Conservation (phyloP, 2,797 vertebrate genomes). For the Podarcis lilfordi region DNA sequence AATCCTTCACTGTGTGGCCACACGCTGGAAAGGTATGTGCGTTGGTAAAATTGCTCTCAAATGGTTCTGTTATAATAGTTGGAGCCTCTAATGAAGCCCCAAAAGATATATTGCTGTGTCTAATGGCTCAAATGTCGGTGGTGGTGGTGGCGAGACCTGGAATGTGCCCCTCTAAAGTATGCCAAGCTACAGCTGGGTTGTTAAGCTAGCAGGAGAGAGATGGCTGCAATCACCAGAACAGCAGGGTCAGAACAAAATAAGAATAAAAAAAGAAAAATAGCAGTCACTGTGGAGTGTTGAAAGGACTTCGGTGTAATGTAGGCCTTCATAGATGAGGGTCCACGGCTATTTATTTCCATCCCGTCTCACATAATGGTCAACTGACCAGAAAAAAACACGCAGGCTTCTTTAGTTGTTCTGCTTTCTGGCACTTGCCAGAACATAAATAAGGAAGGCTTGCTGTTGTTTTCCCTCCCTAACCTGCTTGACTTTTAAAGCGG, state of each 20-base stretch:
- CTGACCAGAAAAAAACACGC: not conserved
- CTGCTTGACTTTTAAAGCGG: not conserved
- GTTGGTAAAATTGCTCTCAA: constrained; percentile 8
- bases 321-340: not conserved
- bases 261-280: not conserved
- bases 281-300: not conserved
- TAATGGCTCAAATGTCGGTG: not conserved
- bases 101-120: not conserved
- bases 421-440: not conserved
- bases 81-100: not conserved
- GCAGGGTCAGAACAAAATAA: not conserved
- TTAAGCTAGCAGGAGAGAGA: not conserved
- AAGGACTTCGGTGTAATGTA: not conserved
- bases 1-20: constrained; percentile 35
- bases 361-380: not conserved
- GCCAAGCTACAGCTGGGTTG: not conserved
- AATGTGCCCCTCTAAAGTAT: not conserved
- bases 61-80: not conserved
- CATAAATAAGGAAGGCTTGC: not conserved
- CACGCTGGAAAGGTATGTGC: not conserved
- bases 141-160: not conserved
- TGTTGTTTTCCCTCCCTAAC: not conserved
- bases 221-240: not conserved
- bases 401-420: not conserved
- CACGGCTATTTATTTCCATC: not conserved